Evolutionary conservation across 2,113 vertebrate species (phyloP), one percentile per base, ranked within the genome.

Genomic region (Collichthys lucidus): DNA sequence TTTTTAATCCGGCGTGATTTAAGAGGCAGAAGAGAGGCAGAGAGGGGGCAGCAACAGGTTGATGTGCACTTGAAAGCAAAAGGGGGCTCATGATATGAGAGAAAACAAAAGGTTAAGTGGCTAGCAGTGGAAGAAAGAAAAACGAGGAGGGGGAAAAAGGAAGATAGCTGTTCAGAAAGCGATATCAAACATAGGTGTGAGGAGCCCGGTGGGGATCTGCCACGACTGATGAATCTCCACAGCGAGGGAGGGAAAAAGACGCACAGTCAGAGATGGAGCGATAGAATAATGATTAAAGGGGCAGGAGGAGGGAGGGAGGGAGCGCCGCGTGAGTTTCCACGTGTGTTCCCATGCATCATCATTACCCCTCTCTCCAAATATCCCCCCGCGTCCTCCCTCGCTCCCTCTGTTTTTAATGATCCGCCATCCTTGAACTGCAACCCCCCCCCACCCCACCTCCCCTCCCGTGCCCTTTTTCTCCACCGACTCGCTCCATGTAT

Each of bases 291-390:
- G 55, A 80, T 80, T 57, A 81, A 80, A 86, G 78, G 78, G n/a
- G 75, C 55, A 66, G 56, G 57, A 20, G 59, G 55, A 57, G 80
- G 7, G 69, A 69, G 67, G 26, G 55, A 57, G 80, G 7, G 69
- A 69, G 67, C 2, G 72, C 9, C 3, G 55, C 47, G 24, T 9
- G 60, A 11, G 68, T 69, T 79, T 83, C 83, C 79, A 73, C 29
- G 35, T 83, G 69, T 24, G 68, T 79, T 86, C 74, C 84, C 77
- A 79, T 91, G 86, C 84, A 76, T 91, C 88, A 87, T 86, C 77
- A 80, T 89, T 79, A 67, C 77, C 46, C 65, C 72, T 67, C 63
- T 35, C 42, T 16, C 60, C 79, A 64, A 74, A 74, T 24, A 20
- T 12, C 35, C 15, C 26, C 35, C 35, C 35, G 2, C 5, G 35